Conservation (phyloP, 2,888 invertebrate species). For the Lamellibrachia columna region DNA sequence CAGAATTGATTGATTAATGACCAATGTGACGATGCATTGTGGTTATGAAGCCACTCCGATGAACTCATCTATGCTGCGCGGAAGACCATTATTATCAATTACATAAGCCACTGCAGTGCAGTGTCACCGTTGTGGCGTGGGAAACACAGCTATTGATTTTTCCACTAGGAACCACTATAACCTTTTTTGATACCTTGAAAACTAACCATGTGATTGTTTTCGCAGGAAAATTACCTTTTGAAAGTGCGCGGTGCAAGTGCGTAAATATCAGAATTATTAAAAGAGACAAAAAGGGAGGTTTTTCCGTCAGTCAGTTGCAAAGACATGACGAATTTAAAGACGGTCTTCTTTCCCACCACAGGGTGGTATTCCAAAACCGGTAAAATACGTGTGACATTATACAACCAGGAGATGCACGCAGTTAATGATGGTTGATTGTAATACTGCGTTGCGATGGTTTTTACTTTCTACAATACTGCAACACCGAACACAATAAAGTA, state of each 20-base stretch:
- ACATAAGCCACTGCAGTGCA: conserved; percentile 9
- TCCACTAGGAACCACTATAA: background rate
- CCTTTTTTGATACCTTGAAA: conserved; percentile 1
- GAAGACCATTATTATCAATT: background rate
- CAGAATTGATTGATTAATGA: background rate
- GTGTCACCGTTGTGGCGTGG: background rate
- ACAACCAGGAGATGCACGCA: too few relatives aligned
- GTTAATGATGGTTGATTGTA: too few relatives aligned
- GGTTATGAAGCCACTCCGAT: background rate
- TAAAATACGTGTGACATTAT: background rate
- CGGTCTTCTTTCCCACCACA: background rate
- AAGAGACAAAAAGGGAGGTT: background rate
- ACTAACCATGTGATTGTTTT: background rate
- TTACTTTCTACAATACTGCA: too few relatives aligned
- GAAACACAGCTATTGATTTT: background rate
- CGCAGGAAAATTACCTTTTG: background rate
- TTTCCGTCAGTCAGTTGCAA: background rate
- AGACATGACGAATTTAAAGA: background rate
- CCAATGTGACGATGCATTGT: background rate
- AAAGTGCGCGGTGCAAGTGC: background rate
- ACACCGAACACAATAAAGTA: too few relatives aligned
- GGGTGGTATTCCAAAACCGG: background rate
- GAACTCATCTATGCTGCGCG: background rate
- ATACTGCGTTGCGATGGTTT: too few relatives aligned
- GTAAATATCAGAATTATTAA: background rate